phyloP scores from a whole-genome alignment of 2,113 vertebrate species.

The Paracyprichromis sp. region DNA sequence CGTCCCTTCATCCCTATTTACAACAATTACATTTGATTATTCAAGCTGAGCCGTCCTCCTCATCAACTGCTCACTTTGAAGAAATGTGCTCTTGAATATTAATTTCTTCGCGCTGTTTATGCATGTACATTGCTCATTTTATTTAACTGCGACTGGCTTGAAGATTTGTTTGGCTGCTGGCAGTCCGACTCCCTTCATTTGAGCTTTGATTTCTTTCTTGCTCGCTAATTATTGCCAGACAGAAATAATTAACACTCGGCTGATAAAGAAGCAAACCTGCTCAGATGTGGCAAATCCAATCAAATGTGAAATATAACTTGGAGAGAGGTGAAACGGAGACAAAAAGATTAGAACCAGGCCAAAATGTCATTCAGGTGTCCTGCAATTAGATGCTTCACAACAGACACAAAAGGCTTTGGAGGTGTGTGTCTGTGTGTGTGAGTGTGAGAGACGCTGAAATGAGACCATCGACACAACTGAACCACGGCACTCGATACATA shows the following conservation, averaged over 20 bases:
- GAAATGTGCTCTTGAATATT: not conserved
- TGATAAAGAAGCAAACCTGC: conserved; percentile 18
- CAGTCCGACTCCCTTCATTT: conserved; percentile 5
- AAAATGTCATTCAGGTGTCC: not conserved
- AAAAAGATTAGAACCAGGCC: not conserved
- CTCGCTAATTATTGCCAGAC: conserved; percentile 17
- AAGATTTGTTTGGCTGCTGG: not conserved
- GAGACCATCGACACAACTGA: conserved; percentile 15
- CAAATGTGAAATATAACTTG: not conserved
- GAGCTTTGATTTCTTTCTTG: conserved; percentile 28
- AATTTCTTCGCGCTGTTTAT: not conserved
- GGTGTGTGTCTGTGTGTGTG: not conserved
- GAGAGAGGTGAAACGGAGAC: not conserved
- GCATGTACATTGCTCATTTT: not conserved
- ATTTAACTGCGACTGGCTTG: conserved; percentile 1
- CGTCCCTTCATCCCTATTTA: not conserved
- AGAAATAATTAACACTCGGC: conserved; percentile 23
- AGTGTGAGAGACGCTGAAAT: not conserved
- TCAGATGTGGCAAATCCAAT: not conserved
- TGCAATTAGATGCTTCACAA: not conserved
- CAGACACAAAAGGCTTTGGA: not conserved
- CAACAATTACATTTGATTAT: conserved; percentile 19
- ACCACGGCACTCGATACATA: conserved; percentile 21
- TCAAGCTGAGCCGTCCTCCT: not conserved
- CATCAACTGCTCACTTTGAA: not conserved